Base-by-base conservation (phyloP, 2,797 vertebrate species). In the Spinus pinus region DNA sequence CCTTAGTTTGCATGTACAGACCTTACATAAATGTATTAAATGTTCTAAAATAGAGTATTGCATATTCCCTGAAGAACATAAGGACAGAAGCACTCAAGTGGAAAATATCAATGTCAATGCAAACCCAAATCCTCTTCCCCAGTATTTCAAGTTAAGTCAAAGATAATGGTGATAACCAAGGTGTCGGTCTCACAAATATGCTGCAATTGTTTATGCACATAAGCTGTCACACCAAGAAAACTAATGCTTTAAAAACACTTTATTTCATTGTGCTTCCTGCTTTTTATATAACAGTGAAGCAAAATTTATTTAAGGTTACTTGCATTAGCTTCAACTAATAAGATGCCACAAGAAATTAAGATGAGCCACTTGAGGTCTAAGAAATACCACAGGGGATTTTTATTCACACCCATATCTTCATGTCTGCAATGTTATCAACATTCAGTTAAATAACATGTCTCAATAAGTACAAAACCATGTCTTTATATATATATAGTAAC, bases 321-420 rank as follows among this genome's bases (percentile, higher is more conserved):
- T 91, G 86, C 57, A 83, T 97, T 95, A 82, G 75, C 61, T 93
- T 81, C 92, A 87, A 69, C 90, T 79, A 89, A 77, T 69, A 88
- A 82, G 53, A 70, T 92, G 90, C 83, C 74, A 75, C 91, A 95
- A 96, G 93, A 92, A 96, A 97, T 97, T 96, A 97, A 94, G 94
- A 94, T 35, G 83, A 97, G 91, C 82, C 86, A 94, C 88, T 81
- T 95, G 95, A 94, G 95, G 92, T 94, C 88, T 94, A 81, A 88
- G 87, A 85, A 96, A 65, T 74, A 95, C 94, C 94, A 95, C 92
- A 82, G 94, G 90, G 94, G 82, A 94, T 94, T 95, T 97, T 94
- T 91, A 93, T 95, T 95, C 92, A 95, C 95, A 91, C 90, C 60
- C 31, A 56, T 94, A 64, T 13, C 60, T 91, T 94, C 62, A 28